Evolutionary conservation across 2,797 vertebrate species (phyloP).

Genomic region (Neoniphon sammara): DNA sequence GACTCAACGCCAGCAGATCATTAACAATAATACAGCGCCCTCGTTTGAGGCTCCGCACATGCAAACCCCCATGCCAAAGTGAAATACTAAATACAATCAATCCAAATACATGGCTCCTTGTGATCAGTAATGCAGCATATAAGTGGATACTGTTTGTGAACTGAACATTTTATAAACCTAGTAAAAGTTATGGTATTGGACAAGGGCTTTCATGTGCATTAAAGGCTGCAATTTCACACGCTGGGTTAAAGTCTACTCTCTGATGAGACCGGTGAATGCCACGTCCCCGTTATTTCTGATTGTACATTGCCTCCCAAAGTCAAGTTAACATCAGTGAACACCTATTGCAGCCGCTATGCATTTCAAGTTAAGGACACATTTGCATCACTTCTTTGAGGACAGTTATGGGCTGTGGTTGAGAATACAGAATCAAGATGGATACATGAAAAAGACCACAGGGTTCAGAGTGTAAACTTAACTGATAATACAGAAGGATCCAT

Average conservation of each 20-base stretch:
- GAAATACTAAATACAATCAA: slow-evolving; percentile 71
- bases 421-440: slow-evolving; percentile 31
- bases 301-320: background rate
- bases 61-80: slow-evolving; percentile 69
- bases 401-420: slow-evolving; percentile 8
- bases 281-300: slow-evolving; percentile 3
- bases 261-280: slow-evolving; percentile 32
- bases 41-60: slow-evolving; percentile 58
- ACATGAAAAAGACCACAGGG: slow-evolving; percentile 22
- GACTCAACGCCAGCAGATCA: background rate
- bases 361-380: slow-evolving; percentile 41
- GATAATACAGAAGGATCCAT: slow-evolving; percentile 38
- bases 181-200: background rate
- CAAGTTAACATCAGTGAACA: background rate
- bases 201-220: slow-evolving; percentile 17
- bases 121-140: slow-evolving; percentile 71
- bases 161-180: slow-evolving; percentile 11
- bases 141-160: slow-evolving; percentile 27
- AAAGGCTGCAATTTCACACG: slow-evolving; percentile 44
- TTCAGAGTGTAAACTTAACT: slow-evolving; percentile 47
- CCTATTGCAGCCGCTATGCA: slow-evolving; percentile 6
- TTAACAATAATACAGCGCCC: slow-evolving; percentile 13
- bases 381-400: slow-evolving; percentile 14
- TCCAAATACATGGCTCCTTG: slow-evolving; percentile 60
- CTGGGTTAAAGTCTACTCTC: background rate